Evolutionary conservation across 2,113 vertebrate genomes (phyloP), one percentile per base, ranked within the genome.

Genomic region (Ceyx cyanopectus): DNA sequence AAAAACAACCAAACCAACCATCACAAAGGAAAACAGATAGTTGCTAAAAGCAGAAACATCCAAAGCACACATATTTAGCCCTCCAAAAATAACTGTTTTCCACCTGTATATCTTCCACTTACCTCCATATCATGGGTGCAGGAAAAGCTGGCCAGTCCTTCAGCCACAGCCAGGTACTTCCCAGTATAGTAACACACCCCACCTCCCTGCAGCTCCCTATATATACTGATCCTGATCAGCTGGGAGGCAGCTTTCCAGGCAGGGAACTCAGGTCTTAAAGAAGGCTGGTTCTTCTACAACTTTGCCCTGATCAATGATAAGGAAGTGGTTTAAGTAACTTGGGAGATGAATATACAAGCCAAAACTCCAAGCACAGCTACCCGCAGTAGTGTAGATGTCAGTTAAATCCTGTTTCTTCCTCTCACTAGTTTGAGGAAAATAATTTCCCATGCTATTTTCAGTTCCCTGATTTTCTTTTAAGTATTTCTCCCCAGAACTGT

Each of bases 131-230:
- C 21, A 11, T 2, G 27, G 29, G 12, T 7, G 1, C 41, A 54
- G 32, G 4, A 22, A 20, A 56, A 61, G n/a, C 43, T 27, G 3
- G 6, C 9, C 9, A 19, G 3, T 21, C 74, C 61, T 29, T 26
- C 70, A 34, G 20, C 23, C 5, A 0, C 0, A 22, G n/a, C 24
- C 32, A 34, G 24, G 3, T 1, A 0, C 26, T 8, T 63, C 1
- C 3, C 3, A n/a, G 34, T 54, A 26, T 2, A 0, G 21, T 7
- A 5, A 4, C 0, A 3, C 29, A 1, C 1, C 0, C 2, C 15
- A 2, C 1, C 29, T 2, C 1, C 63, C 4, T 2, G 4, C 1
- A 21, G 23, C 60, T 67, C 56, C 68, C 20, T n/a, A 0, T 32
- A 77, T 41, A 53, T 26, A 23, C 15, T 24, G 12, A 72, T 21